These are phyloP conservation scores for Tarsius wallacei DNA, from an alignment of 2,797 vertebrate species.

Conservation along the genomic window DNA sequence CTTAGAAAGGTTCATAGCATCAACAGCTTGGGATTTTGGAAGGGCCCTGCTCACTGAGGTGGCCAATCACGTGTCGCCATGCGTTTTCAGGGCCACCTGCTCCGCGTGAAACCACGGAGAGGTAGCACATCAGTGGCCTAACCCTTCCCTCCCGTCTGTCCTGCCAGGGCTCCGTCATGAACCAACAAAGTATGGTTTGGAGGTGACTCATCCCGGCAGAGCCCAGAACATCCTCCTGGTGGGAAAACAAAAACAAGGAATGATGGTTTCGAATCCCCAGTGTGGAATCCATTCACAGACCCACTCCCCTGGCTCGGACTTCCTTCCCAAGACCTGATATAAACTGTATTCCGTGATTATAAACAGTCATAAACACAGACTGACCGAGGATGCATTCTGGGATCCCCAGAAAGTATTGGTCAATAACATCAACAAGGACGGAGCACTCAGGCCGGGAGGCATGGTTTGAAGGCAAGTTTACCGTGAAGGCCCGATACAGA, in stretches of 20 bases:
- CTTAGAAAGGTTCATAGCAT: not conserved
- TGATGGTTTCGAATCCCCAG: slow-evolving; percentile 55
- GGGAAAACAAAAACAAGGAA: slow-evolving; percentile 72
- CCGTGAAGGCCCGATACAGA: not conserved
- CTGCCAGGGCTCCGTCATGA: not conserved
- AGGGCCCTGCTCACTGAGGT: not conserved
- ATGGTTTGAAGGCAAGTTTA: not conserved
- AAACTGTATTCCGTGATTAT: slow-evolving; percentile 68
- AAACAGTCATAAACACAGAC: slow-evolving; percentile 75
- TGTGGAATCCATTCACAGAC: slow-evolving; percentile 42
- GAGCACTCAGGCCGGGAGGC: not conserved
- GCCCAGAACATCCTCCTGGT: not conserved
- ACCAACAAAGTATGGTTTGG: not conserved
- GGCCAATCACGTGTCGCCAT: not conserved
- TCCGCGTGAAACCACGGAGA: not conserved
- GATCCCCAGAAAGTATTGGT: slow-evolving; percentile 60
- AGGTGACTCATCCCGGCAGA: not conserved
- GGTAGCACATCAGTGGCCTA: not conserved
- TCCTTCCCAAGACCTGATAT: slow-evolving; percentile 66
- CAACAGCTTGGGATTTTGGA: not conserved
- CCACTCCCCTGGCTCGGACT: slow-evolving; percentile 11
- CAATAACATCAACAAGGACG: slow-evolving; percentile 43
- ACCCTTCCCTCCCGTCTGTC: not conserved
- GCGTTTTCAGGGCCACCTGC: not conserved
- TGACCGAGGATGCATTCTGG: slow-evolving; percentile 49